Evolutionary conservation across 2,888 invertebrate species (phyloP).

Genomic region (Podotricha telesiphe): DNA sequence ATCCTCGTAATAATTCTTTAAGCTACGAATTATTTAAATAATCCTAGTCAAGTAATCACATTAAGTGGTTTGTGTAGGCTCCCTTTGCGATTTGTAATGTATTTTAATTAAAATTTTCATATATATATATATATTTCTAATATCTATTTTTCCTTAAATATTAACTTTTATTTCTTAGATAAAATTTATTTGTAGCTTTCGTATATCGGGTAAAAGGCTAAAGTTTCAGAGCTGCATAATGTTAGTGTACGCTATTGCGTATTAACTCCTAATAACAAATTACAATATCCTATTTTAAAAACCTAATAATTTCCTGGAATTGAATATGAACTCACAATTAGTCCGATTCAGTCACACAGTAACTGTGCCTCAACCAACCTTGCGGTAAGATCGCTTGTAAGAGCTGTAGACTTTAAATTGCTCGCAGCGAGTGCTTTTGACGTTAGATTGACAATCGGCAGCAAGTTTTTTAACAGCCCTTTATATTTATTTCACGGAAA

Average conservation of each 20-base stretch:
- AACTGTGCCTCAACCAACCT: neutral
- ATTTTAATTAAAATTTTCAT: neutral
- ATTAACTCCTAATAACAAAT: no score
- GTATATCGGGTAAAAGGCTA: no score
- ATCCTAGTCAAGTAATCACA: conserved; percentile 41
- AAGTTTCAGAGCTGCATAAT: no score
- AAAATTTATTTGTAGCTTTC: no score
- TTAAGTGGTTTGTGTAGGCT: conserved; percentile 39
- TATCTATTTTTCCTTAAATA: no score
- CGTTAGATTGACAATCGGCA: neutral
- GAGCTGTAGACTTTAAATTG: neutral
- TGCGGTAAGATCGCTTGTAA: neutral
- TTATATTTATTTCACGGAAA: neutral
- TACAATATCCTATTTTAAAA: no score
- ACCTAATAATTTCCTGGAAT: neutral
- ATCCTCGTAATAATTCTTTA: conserved; percentile 2
- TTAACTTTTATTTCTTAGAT: no score
- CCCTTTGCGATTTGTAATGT: neutral
- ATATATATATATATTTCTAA: neutral
- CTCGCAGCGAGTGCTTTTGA: neutral
- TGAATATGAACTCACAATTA: neutral
- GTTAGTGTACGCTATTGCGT: no score
- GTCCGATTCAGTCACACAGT: neutral
- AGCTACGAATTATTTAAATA: conserved; percentile 35
- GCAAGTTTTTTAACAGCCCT: neutral